A percentile compares a stretch with the other conserved stretches of the same genome.
Conservation (phyloP, 2,113 vertebrate genomes). For the Dipodomys ordii region DNA sequence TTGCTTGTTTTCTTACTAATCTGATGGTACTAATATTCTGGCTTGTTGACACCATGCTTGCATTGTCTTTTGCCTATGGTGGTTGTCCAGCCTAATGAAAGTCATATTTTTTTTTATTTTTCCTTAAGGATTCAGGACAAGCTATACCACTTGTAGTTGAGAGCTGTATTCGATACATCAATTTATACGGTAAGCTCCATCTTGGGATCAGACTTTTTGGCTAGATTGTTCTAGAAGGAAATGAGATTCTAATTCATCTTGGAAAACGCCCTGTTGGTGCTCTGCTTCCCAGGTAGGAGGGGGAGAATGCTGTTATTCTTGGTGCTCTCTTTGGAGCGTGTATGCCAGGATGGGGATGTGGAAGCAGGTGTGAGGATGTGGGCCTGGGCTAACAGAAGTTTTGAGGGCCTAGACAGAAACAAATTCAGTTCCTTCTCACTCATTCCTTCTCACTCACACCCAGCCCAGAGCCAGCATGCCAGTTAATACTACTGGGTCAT, state of each 20-base stretch:
- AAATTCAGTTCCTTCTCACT: neutral
- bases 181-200: conserved; percentile 93
- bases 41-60: conserved; percentile 66
- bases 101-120: conserved; percentile 19
- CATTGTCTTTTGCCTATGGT: neutral
- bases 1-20: conserved; percentile 85
- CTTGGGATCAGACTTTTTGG: neutral
- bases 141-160: conserved; percentile 98
- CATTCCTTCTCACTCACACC: neutral
- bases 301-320: neutral
- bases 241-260: neutral
- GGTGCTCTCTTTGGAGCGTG: neutral
- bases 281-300: neutral
- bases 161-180: conserved; percentile 98
- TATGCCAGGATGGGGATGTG: fast-evolving
- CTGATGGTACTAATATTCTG: conserved; percentile 70
- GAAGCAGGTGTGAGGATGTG: neutral
- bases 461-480: neutral
- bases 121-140: conserved; percentile 94
- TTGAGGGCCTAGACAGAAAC: neutral
- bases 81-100: conserved; percentile 28
- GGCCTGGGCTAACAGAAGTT: neutral
- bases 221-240: neutral
- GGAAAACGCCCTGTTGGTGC: neutral
- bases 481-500: neutral